Percentiles rank a stretch among this genome's conserved stretches.
Conservation (phyloP, 1,140 invertebrate genomes). For the Drosophila orosa region DNA sequence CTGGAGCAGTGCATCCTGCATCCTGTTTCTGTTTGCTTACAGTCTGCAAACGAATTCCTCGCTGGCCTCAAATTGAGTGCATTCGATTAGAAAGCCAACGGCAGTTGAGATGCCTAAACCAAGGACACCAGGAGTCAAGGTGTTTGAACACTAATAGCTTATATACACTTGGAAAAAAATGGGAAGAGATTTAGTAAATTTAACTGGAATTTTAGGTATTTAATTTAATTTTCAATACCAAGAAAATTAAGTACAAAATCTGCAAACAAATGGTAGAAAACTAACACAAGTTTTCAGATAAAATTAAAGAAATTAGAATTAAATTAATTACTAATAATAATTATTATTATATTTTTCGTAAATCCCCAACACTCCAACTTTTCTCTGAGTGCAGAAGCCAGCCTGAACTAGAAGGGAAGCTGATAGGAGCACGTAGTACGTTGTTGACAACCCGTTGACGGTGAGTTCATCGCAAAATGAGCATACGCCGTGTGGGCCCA, state of each 20-base stretch:
- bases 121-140: conserved; percentile 26
- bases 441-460: conserved; percentile 57
- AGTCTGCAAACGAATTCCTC: not conserved
- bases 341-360: not conserved
- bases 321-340: not conserved
- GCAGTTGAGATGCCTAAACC: conserved; percentile 16
- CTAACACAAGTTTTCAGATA: too few species aligned
- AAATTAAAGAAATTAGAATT: not conserved
- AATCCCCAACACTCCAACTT: too few species aligned
- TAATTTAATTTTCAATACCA: not conserved
- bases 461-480: conserved; percentile 38
- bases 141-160: conserved; percentile 46
- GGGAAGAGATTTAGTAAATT: too few species aligned
- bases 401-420: not conserved
- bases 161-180: not conserved
- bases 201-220: not conserved
- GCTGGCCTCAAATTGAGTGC: conserved; percentile 42
- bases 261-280: too few species aligned
- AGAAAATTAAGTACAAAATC: too few species aligned
- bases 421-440: conserved; percentile 38
- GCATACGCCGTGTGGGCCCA: conserved; percentile 56
- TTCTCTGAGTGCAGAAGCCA: conserved; percentile 1
- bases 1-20: not conserved
- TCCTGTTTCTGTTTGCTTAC: conserved; percentile 2
- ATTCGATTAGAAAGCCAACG: conserved; percentile 36